These are phyloP conservation scores for Procavia capensis DNA, from an alignment of 2,113 vertebrate genomes.

Conservation along the genomic window DNA sequence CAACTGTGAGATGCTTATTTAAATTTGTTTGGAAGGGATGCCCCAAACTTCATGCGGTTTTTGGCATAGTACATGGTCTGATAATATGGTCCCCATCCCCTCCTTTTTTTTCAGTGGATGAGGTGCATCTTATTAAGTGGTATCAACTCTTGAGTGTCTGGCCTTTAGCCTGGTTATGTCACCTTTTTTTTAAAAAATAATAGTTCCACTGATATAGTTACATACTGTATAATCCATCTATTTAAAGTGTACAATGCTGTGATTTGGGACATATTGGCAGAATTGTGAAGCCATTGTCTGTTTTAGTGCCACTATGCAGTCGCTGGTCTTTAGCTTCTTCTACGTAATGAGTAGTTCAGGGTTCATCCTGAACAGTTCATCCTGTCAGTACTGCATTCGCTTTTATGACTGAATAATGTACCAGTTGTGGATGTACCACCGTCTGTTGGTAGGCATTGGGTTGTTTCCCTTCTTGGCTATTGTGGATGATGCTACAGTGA, in stretches of 20 bases:
- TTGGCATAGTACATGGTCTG: not conserved
- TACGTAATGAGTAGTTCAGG: fast-evolving
- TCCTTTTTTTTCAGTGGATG: not conserved
- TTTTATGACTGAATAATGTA: not conserved
- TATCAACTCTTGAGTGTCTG: not conserved
- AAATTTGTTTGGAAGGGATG: not conserved
- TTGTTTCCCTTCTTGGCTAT: fast-evolving
- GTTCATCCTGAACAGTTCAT: fast-evolving
- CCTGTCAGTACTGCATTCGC: fast-evolving
- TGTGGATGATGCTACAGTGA: not conserved
- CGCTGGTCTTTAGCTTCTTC: fast-evolving
- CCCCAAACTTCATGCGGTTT: not conserved
- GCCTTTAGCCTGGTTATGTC: not conserved
- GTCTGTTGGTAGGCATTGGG: fast-evolving
- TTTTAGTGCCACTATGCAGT: fast-evolving
- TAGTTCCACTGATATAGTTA: not conserved
- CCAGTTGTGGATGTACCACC: fast-evolving
- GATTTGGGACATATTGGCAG: not conserved
- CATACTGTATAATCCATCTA: fast-evolving
- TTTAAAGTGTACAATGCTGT: fast-evolving
- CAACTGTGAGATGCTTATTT: slow-evolving; percentile 5
- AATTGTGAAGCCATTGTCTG: fast-evolving
- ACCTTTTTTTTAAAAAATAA: not conserved
- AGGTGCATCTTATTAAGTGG: not conserved
- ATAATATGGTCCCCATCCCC: not conserved